Percentiles rank a stretch among this genome's conserved stretches.
These are phyloP conservation scores for Heliocidaris tuberculata DNA, from an alignment of 35 echinoderm and acorn worm species.

Conservation along the genomic window DNA sequence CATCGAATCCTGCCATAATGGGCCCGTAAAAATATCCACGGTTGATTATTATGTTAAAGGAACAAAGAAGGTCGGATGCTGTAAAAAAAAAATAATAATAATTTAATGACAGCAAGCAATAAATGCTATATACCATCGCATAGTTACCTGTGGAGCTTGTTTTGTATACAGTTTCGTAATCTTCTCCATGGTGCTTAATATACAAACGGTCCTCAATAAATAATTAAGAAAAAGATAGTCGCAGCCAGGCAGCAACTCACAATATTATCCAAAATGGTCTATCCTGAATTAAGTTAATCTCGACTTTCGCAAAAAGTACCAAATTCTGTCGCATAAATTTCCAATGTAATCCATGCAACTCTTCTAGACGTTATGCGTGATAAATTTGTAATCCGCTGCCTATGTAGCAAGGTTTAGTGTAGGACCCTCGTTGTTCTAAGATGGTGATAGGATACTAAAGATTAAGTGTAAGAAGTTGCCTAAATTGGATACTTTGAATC, in stretches of 20 bases:
- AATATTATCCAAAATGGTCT: background rate
- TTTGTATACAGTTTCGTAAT: background rate
- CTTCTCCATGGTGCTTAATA: background rate
- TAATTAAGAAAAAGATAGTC: background rate
- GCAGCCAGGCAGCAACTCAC: background rate
- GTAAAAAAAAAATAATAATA: background rate
- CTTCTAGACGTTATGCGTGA: background rate
- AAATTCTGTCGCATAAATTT: background rate
- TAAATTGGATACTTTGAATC: constrained; percentile 8
- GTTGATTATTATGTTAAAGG: too few relatives aligned
- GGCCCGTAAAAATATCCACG: too few relatives aligned
- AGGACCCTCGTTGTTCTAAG: background rate
- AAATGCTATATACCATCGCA: background rate
- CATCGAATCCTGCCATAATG: too few relatives aligned
- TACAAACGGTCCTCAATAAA: background rate
- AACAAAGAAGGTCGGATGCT: too few relatives aligned
- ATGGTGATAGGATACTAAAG: background rate
- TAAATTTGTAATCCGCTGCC: background rate
- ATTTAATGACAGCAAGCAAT: background rate
- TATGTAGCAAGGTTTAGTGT: background rate
- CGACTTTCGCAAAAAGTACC: background rate
- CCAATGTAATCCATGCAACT: constrained; percentile 10
- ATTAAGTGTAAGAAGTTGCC: background rate
- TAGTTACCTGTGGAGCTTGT: background rate
- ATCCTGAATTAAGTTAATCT: background rate